Evolutionary conservation across 1,140 invertebrate genomes (phyloP), one percentile per base, ranked within the genome.

Genomic region (Drosophila santomea): DNA sequence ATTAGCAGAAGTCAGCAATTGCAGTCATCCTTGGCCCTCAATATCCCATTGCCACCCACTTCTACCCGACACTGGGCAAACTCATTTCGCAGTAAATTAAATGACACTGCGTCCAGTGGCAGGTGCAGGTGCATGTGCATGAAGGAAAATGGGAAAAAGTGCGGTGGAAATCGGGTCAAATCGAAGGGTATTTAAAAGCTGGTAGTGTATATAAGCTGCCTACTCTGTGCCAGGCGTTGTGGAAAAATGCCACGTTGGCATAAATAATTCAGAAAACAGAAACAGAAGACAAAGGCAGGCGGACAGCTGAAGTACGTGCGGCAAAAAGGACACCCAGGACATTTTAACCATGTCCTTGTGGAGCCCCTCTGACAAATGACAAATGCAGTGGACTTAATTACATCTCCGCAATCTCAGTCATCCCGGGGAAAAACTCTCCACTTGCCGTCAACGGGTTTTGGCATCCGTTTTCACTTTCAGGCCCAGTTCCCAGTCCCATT

Each of bases 51-150:
- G n/a, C 48, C 39, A 32, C 48, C 48, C 48, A 32, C 48, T 15
- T 15, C 15, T 57, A 17, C 38, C 38, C 64, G 74, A 56, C 62
- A 68, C 41, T 50, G 57, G 51, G 28, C 61, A 77, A 81, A 81
- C 75, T 82, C 64, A 73, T 82, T 82, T 74, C 66, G 48, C 45
- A 63, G 62, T 60, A 82, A 82, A 83, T 82, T 82, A 74, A 74
- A 76, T 74, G 67, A 64, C 55, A 71, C 41, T 71, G 50, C 45
- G 36, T 35, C n/a, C 25, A 25, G 62, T 50, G 58, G 58, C 63
- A 63, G 45, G 52, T 55, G 43, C 68, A 55, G 41, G 25, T 78
- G 32, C 62, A 55, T 20, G 45, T 43, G 48, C 39, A 45, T 54
- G 36, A 38, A 38, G 25, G 8, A 17, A 56, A 7, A 3, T 1